A percentile compares a stretch with the other conserved stretches of the same genome.
These are phyloP conservation scores for Tapera naevia DNA, from an alignment of 2,797 vertebrate species.

Conservation along the genomic window DNA sequence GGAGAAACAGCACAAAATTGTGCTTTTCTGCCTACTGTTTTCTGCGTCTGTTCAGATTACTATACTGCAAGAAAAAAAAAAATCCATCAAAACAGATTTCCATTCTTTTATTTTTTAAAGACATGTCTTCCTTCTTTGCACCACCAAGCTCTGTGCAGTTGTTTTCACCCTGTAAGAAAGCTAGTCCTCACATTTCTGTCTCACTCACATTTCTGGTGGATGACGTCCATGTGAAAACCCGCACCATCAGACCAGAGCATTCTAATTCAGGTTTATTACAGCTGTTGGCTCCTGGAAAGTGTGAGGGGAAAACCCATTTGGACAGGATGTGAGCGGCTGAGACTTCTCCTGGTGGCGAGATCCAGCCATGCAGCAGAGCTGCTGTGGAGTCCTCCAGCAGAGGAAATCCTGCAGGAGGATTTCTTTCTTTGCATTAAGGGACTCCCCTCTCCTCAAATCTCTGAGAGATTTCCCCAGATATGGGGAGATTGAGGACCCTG, in stretches of 20 bases:
- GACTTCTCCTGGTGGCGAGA: neutral
- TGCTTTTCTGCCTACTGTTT: neutral
- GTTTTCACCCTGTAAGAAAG: neutral
- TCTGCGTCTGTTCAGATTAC: neutral
- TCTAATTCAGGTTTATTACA: neutral
- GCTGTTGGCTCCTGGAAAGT: neutral
- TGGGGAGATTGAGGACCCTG: neutral
- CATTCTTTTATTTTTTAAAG: neutral
- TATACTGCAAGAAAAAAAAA: neutral
- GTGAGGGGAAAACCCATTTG: neutral
- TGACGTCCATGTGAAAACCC: neutral
- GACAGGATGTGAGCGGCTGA: neutral
- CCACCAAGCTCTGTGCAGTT: neutral
- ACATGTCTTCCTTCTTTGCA: neutral
- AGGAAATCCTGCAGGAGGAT: neutral
- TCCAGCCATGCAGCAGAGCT: neutral
- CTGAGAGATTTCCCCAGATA: neutral
- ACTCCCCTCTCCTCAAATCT: neutral
- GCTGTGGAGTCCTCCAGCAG: neutral
- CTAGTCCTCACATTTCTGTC: neutral
- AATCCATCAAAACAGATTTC: neutral
- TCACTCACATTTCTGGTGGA: neutral
- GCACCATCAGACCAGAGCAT: neutral
- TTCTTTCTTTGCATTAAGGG: neutral
- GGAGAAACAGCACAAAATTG: neutral